These are phyloP conservation scores for Copidosoma floridanum DNA, from an alignment of 1,140 invertebrate species.

Conservation along the genomic window DNA sequence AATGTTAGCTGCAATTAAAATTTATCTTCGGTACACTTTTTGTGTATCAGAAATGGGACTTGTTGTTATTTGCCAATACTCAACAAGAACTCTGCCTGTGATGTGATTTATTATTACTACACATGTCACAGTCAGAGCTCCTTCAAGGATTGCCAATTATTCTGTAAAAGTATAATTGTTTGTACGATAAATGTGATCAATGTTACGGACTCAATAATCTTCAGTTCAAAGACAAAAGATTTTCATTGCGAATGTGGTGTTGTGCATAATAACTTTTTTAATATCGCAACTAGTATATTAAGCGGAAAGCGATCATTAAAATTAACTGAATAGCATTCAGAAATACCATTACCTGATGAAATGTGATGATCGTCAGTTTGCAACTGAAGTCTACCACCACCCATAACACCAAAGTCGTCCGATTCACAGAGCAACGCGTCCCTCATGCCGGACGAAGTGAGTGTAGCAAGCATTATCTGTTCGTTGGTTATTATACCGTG, in stretches of 20 bases:
- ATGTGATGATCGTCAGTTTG: slow-evolving; percentile 75
- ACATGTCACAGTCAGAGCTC: slow-evolving; percentile 79
- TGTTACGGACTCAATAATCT: no score
- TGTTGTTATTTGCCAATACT: slow-evolving; percentile 56
- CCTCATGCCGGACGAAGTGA: slow-evolving; percentile 54
- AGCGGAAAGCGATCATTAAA: no score
- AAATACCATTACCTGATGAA: slow-evolving; percentile 55
- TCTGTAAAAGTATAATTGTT: no score
- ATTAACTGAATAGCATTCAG: no score
- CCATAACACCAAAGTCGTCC: slow-evolving; percentile 66
- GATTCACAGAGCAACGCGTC: slow-evolving; percentile 65
- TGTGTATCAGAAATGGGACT: no score
- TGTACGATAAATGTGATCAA: no score
- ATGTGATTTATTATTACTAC: slow-evolving; percentile 69
- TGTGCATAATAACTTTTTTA: no score
- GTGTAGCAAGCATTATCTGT: slow-evolving; percentile 36
- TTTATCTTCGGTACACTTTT: slow-evolving; percentile 60
- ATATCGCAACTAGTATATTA: no score
- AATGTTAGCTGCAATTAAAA: slow-evolving; percentile 34
- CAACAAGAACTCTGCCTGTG: slow-evolving; percentile 91
- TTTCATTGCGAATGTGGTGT: no score
- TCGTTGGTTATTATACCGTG: slow-evolving; percentile 34
- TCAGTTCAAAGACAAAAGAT: no score
- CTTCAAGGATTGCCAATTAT: slow-evolving; percentile 61
- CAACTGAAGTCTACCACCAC: slow-evolving; percentile 62